Evolutionary conservation across 2,888 invertebrate species (phyloP).

Genomic region (Luperina testacea): DNA sequence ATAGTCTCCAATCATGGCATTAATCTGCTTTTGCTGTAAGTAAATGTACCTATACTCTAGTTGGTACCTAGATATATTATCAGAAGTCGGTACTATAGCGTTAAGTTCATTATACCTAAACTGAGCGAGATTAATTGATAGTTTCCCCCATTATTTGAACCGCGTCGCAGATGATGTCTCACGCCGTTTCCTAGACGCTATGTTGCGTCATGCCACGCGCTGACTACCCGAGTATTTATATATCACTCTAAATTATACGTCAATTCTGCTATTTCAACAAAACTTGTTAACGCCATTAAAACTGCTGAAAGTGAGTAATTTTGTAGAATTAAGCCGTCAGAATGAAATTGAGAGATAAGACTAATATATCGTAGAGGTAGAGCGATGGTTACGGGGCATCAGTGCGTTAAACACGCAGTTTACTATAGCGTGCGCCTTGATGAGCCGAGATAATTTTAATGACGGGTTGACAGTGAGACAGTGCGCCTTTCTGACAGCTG

Average conservation of each 20-base stretch:
- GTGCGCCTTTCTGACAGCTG: conserved; percentile 18
- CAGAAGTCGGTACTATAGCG: neutral
- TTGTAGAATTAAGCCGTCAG: conserved; percentile 36
- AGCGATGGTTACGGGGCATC: conserved; percentile 19
- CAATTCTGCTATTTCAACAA: conserved; percentile 43
- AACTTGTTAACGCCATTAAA: conserved; percentile 35
- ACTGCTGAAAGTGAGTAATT: conserved; percentile 44
- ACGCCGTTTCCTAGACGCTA: conserved; percentile 48
- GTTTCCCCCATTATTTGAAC: conserved; percentile 48
- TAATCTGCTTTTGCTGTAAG: neutral
- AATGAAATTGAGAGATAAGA: conserved; percentile 38
- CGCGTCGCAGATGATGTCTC: conserved; percentile 32
- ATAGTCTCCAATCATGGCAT: neutral
- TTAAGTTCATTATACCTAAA: conserved; percentile 22
- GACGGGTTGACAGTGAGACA: conserved; percentile 19
- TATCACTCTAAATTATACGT: conserved; percentile 31
- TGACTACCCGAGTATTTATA: conserved; percentile 50
- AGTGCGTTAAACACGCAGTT: conserved; percentile 45
- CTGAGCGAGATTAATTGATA: conserved; percentile 40
- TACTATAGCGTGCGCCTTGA: conserved; percentile 21
- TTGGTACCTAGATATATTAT: neutral
- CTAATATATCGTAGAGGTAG: conserved; percentile 29
- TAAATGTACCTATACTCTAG: neutral
- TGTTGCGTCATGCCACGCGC: conserved; percentile 52
- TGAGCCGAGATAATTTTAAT: conserved; percentile 31